phyloP scores from a whole-genome alignment of 2,797 vertebrate genomes.

The Masticophis lateralis region DNA sequence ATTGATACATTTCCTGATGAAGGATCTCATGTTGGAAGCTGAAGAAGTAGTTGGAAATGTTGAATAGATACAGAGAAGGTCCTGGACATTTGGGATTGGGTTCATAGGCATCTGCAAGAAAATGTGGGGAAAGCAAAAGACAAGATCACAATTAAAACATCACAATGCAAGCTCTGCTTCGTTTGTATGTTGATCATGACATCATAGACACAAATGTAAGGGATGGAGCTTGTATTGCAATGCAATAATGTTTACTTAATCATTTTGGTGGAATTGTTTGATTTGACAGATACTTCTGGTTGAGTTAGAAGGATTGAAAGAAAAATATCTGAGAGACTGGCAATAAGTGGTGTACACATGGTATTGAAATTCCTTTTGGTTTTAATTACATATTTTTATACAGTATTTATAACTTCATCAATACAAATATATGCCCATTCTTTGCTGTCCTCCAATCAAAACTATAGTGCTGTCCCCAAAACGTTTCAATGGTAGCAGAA shows the following conservation, averaged over 20 bases:
- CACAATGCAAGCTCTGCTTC: neutral
- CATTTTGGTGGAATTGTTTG: neutral
- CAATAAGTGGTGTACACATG: neutral
- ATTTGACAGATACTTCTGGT: neutral
- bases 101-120: neutral
- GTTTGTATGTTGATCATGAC: neutral
- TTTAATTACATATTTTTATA: neutral
- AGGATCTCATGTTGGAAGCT: neutral
- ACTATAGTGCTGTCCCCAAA: neutral
- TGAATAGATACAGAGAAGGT: neutral
- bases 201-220: neutral
- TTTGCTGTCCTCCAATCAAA: neutral
- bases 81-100: neutral
- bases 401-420: neutral
- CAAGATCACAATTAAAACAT: neutral
- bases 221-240: neutral
- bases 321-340: neutral
- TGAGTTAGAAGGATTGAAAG: neutral
- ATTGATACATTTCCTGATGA: neutral
- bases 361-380: neutral
- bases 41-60: neutral
- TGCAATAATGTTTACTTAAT: neutral
- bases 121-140: neutral
- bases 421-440: neutral
- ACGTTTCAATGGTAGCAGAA: neutral